Evolutionary conservation across 2,888 invertebrate genomes (phyloP), one percentile per base, ranked within the genome.

Genomic region (Cephus sareptanus): DNA sequence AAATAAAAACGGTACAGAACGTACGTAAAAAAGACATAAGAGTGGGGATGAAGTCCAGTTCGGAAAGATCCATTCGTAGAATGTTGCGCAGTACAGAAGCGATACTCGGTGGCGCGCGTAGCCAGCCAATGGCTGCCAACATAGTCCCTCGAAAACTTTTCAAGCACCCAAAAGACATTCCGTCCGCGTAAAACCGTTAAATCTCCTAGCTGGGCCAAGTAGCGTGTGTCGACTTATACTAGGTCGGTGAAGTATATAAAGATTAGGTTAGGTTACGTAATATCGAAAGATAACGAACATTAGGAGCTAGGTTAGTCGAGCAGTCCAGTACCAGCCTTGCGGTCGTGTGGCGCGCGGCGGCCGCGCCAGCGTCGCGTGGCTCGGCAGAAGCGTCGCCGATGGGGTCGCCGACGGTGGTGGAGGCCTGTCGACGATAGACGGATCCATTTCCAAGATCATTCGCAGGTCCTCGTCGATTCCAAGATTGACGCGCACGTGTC

Each of bases 401-500:
- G 56, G 56, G 56, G 15, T 40, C 15, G 40, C 40, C 40, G 56
- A 56, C 69, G 88, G 85, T 30, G 86, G 79, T 35, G 87, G 87
- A 37, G 83, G 87, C 30, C 89, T 89, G 89, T 94, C 94, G 75
- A 94, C 93, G 88, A 94, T 93, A 83, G 93, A 93, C 33, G 94
- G 94, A 89, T 94, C 94, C 93, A 94, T 93, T 87, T 94, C 94
- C 76, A 94, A 91, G 80, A 94, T 94, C 93, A 94, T 93, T 88
- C 93, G 93, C 77, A 94, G 89, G 88, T 94, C 94, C 81, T 93
- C 93, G 87, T 94, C 94, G 83, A 94, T 94, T 30, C 94, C 94
- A 82, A 94, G 92, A 73, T 92, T 92, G 11, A 93, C 92, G 73
- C 92, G 91, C 71, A 93, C 92, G 78, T 92, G 92, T 34, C 83